Conservation (phyloP, 2,888 invertebrate species). For the Plemyria rubiginata region DNA sequence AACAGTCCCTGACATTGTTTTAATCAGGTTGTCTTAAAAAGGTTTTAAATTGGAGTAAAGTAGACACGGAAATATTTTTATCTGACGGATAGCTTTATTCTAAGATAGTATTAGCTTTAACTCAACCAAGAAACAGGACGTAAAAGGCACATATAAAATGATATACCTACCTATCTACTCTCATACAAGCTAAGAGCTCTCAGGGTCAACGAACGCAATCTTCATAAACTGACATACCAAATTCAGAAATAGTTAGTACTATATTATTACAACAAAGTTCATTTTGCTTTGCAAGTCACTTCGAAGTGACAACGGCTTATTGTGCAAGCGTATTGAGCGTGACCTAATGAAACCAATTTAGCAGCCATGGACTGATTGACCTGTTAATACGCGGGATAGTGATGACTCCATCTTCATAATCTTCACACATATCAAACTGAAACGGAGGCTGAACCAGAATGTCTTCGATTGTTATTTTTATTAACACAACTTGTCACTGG, state of each 20-base stretch:
- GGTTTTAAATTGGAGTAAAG: no score
- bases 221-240: not conserved
- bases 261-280: not conserved
- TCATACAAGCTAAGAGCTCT: not conserved
- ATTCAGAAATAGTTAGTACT: not conserved
- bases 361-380: conserved; percentile 20
- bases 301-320: conserved; percentile 4
- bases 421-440: not conserved
- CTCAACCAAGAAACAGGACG: not conserved
- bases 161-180: not conserved
- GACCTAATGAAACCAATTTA: conserved; percentile 26
- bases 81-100: no score
- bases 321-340: conserved; percentile 14
- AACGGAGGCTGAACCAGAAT: no score
- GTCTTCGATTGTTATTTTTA: no score
- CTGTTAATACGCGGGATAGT: conserved; percentile 7
- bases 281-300: not conserved
- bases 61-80: no score
- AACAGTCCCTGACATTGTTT: no score
- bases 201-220: not conserved
- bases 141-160: not conserved
- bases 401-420: not conserved
- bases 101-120: no score
- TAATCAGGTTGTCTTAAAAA: no score
- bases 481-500: no score